A percentile compares a stretch with the other conserved stretches of the same genome.
These are phyloP conservation scores for Oikopleura albicans DNA, from an alignment of 23 tunicate genomes.

Conservation along the genomic window DNA sequence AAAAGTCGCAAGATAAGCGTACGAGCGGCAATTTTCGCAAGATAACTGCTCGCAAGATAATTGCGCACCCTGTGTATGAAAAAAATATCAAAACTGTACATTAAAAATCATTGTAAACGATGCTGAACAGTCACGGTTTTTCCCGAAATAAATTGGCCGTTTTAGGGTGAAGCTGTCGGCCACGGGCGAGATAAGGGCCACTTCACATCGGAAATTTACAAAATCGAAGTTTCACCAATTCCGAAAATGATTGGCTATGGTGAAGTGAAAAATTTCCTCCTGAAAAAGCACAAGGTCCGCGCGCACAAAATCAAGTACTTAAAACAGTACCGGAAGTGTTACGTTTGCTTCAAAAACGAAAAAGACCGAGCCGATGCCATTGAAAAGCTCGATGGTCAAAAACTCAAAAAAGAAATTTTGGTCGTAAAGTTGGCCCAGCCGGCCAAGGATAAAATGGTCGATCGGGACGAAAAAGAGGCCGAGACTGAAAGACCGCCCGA, in stretches of 20 bases:
- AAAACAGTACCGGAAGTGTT: slow-evolving; percentile 29
- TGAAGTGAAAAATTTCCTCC: slow-evolving; percentile 59
- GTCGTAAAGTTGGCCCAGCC: background rate
- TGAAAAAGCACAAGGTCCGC: slow-evolving; percentile 45
- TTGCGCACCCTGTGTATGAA: too few species aligned
- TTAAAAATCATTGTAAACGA: too few species aligned
- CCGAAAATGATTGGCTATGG: slow-evolving; percentile 23
- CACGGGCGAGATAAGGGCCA: background rate
- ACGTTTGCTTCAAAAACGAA: slow-evolving; percentile 63
- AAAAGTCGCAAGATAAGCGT: too few species aligned
- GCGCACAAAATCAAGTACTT: slow-evolving; percentile 64
- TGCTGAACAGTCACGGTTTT: too few species aligned
- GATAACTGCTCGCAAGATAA: too few species aligned
- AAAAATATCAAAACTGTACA: too few species aligned
- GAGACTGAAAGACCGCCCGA: background rate
- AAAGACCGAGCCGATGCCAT: slow-evolving; percentile 43
- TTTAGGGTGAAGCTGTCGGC: too few species aligned
- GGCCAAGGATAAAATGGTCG: background rate
- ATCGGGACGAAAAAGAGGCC: background rate
- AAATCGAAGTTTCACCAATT: background rate
- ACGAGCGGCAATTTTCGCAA: too few species aligned
- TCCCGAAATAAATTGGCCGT: too few species aligned
- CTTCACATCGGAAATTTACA: slow-evolving; percentile 18
- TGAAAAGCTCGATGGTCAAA: slow-evolving; percentile 23
- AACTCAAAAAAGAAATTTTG: background rate